Percentiles rank a stretch among this genome's conserved stretches.
Conservation (phyloP, 2,888 invertebrate genomes). For the Ernsta delagoae region DNA sequence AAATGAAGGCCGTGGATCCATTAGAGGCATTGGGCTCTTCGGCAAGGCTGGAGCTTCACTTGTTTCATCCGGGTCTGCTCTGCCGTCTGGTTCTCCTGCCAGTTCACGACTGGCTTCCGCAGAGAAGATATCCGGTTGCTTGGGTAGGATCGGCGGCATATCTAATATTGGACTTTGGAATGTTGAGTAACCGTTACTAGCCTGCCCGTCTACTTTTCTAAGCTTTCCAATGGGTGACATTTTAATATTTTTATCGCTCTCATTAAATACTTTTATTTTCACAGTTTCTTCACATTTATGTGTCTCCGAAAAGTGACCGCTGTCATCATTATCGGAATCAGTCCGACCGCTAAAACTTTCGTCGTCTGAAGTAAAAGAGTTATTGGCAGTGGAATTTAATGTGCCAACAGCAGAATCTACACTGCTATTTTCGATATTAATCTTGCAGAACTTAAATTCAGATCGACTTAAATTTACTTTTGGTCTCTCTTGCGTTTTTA, state of each 20-base stretch:
- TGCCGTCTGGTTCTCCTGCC: constrained; percentile 94
- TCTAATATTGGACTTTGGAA: constrained; percentile 80
- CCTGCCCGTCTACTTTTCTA: constrained; percentile 77
- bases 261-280: constrained; percentile 79
- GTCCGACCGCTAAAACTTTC: constrained; percentile 82
- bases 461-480: constrained; percentile 85
- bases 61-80: constrained; percentile 91
- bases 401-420: constrained; percentile 84
- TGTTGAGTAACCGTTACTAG: constrained; percentile 75
- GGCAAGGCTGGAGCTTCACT: constrained; percentile 89
- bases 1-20: constrained; percentile 88
- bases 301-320: constrained; percentile 79
- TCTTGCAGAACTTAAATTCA: constrained; percentile 83
- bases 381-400: constrained; percentile 83
- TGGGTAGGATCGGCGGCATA: constrained; percentile 76
- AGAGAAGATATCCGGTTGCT: constrained; percentile 75
- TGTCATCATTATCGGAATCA: constrained; percentile 86
- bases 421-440: constrained; percentile 78
- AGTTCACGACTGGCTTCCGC: constrained; percentile 89
- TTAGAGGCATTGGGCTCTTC: constrained; percentile 87
- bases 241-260: constrained; percentile 74
- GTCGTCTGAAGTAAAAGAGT: constrained; percentile 79
- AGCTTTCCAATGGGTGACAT: constrained; percentile 73
- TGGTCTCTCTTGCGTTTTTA: constrained; percentile 87
- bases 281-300: constrained; percentile 80